Base-by-base conservation (phyloP, 2,113 vertebrate species). In the Equus quagga region DNA sequence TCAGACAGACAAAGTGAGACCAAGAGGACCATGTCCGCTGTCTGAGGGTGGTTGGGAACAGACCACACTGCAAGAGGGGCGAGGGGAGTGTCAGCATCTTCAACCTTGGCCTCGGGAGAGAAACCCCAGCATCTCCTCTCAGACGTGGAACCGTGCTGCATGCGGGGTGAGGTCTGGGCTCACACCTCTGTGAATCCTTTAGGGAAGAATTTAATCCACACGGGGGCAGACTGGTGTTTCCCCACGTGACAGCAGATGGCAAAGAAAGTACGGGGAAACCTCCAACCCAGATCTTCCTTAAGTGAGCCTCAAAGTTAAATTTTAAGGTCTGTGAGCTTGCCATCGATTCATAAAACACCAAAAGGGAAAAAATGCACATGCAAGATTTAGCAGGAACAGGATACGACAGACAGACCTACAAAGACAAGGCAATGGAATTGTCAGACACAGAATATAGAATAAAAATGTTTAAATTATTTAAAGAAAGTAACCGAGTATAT, bases 1-100 rank as follows among this genome's bases (percentile, higher is more conserved):
- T 41, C 36, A 41, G 36, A 41, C 36, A 41, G 36, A 18, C 46
- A 5, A 64, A 28, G 62, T 28, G 24, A 64, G 62, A 28, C 62
- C 62, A 64, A 51, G 23, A 78, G 75, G 46, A 54, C 75, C 10
- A 1, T 28, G 9, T 9, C 28, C 75, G 11, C 49, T 17, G 17
- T 4, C 17, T 21, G 8, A 28, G 1, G 10, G 75, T 33, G 28
- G 51, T 9, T 18, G 2, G 2, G 75, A 54, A 31, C 17, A 21
- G 49, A 54, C 75, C 75, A 6, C 1, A 0, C 28, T 78, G 75
- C 75, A 2, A 2, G 0, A 28, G 2, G 0, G 2, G 31, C 8
- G 58, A 28, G 4, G n/a, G 6, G 49, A 12, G 49, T 51, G 49
- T 51, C 49, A 51, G 49, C 13, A 51, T 51, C 49, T 51, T 51